Evolutionary conservation across 2,888 invertebrate species (phyloP).

Genomic region (Eucera pruinosa): DNA sequence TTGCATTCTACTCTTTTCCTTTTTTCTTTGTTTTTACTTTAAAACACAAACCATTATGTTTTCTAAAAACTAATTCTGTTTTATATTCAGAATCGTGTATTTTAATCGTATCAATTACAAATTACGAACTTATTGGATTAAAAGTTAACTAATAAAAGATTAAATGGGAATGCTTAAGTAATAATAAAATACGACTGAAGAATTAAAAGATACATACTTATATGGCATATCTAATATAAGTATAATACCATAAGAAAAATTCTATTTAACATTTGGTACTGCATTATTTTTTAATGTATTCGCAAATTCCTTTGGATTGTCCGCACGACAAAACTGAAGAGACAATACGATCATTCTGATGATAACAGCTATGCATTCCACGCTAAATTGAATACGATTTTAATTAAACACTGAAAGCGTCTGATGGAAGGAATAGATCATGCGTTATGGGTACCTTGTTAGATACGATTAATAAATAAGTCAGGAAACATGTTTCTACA

Average conservation of each 20-base stretch:
- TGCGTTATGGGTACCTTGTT: conserved; percentile 14
- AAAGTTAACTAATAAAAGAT: too few relatives aligned
- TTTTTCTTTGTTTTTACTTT: too few relatives aligned
- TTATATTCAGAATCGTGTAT: too few relatives aligned
- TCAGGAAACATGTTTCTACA: background rate
- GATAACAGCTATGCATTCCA: conserved; percentile 36
- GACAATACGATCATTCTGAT: conserved; percentile 1
- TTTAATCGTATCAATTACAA: too few relatives aligned
- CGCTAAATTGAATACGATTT: conserved; percentile 39
- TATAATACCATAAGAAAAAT: background rate
- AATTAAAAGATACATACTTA: too few relatives aligned
- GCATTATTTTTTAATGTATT: background rate
- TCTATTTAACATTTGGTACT: background rate
- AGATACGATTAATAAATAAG: conserved; percentile 1
- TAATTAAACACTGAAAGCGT: conserved; percentile 62
- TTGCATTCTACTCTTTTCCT: too few relatives aligned
- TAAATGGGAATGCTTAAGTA: too few relatives aligned
- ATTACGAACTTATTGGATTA: too few relatives aligned
- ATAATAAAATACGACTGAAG: too few relatives aligned
- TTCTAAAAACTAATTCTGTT: too few relatives aligned
- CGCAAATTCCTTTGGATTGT: background rate
- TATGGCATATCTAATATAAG: too few relatives aligned
- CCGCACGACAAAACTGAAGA: background rate
- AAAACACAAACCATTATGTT: too few relatives aligned
- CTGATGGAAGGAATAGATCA: conserved; percentile 29